Evolutionary conservation across 2,113 vertebrate species (phyloP).

Genomic region (Nipponia nippon): DNA sequence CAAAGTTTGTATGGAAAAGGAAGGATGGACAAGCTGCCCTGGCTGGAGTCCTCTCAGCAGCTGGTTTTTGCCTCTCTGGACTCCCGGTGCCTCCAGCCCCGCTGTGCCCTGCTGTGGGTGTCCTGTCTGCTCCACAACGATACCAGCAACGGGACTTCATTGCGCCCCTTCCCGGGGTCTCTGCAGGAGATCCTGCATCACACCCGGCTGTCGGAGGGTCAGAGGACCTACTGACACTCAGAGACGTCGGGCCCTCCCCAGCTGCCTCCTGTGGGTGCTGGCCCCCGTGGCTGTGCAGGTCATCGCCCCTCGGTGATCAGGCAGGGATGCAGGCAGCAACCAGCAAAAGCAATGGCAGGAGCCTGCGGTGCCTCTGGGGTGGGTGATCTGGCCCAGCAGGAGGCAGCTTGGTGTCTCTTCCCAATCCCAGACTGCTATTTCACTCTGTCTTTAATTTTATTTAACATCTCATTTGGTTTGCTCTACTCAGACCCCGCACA

Average conservation of each 20-base stretch:
- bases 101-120: fast-evolving
- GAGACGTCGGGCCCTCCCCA: background rate
- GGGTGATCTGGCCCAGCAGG: background rate
- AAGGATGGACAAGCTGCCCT: background rate
- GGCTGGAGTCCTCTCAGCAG: background rate
- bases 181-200: fast-evolving
- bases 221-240: background rate
- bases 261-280: background rate
- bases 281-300: fast-evolving
- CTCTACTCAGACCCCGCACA: conserved; percentile 8
- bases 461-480: conserved; percentile 36
- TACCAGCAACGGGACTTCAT: fast-evolving
- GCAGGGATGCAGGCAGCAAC: background rate
- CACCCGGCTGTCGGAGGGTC: fast-evolving
- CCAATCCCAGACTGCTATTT: background rate
- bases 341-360: background rate
- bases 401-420: background rate
- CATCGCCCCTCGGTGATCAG: too few species aligned
- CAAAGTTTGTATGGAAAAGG: background rate
- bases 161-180: fast-evolving
- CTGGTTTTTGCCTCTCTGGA: background rate
- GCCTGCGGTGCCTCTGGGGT: background rate
- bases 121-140: background rate
- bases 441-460: conserved; percentile 18
- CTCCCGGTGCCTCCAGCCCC: background rate